Evolutionary conservation across 2,113 vertebrate species (phyloP).

Genomic region (Pluvianellus socialis): DNA sequence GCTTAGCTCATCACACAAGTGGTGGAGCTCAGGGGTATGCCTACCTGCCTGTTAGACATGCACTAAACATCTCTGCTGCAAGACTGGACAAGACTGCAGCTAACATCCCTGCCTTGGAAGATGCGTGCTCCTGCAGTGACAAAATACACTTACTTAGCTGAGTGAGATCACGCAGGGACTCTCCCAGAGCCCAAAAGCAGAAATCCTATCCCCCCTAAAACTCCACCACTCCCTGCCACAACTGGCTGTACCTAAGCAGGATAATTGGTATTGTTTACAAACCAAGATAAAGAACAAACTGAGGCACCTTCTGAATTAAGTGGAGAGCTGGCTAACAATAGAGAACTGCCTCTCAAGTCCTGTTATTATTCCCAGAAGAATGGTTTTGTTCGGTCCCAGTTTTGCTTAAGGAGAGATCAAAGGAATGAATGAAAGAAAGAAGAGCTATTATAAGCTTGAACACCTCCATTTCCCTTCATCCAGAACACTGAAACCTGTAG

Average conservation of each 20-base stretch:
- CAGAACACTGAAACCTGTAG: background rate
- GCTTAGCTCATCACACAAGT: background rate
- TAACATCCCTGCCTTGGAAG: slow-evolving; percentile 19
- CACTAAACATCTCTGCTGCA: background rate
- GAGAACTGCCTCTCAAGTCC: background rate
- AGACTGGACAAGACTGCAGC: background rate
- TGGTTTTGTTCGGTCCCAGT: background rate
- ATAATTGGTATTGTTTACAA: background rate
- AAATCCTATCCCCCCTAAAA: background rate
- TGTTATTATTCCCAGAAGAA: slow-evolving; percentile 3
- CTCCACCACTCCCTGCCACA: background rate
- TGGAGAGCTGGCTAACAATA: background rate
- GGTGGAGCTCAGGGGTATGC: background rate
- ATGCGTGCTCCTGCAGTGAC: slow-evolving; percentile 18
- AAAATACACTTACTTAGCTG: slow-evolving; percentile 19
- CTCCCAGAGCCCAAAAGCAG: background rate
- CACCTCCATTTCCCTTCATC: background rate
- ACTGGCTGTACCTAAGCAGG: background rate
- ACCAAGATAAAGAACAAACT: background rate
- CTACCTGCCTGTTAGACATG: background rate
- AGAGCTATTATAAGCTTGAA: background rate
- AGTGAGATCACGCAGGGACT: background rate
- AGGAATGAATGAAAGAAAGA: background rate
- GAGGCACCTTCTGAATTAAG: slow-evolving; percentile 11
- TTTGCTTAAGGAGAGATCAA: background rate